Evolutionary conservation across 2,113 vertebrate species (phyloP), one percentile per base, ranked within the genome.

Genomic region (Fulmarus glacialis): DNA sequence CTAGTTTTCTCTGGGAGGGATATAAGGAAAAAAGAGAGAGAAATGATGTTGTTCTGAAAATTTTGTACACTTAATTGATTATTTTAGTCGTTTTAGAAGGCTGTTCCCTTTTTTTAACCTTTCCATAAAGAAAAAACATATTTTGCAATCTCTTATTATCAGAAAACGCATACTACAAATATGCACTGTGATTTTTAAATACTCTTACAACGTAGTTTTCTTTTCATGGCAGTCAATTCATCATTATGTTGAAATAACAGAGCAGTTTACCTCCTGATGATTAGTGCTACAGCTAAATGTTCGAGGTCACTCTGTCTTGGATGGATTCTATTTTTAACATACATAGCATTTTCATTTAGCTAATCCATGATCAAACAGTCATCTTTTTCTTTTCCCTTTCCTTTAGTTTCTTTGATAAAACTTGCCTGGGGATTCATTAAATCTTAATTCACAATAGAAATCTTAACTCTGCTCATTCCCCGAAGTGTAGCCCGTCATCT

Each of bases 401-500:
- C 26, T 83, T 83, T 47, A 29, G 16, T 92, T 91, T 84, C 77
- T 92, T 79, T 91, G 89, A 72, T 95, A 92, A 92, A 96, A 84
- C 73, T 97, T 96, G 81, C 77, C 77, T 2, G 1, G 83, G 81
- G 89, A 75, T 88, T 94, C 83, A 89, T 97, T 96, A 96, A 96
- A 93, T 82, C 93, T 84, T 91, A 93, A 91, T 94, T 93, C 94
- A 91, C 53, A 75, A 40, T 94, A 64, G 83, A 89, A 77, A 87
- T 90, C 83, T 93, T 87, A 92, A 88, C 67, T 90, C 26, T 29
- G 36, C 36, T 92, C 22, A 17, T 94, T 95, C 93, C 94, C 87
- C 79, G 80, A 58, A 91, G 83, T 79, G 60, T 84, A 48, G n/a
- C 68, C 72, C 2, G 1, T 82, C 6, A 4, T 67, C 4, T 81